These are phyloP conservation scores for Agapornis roseicollis DNA, from an alignment of 2,113 vertebrate genomes.

Conservation along the genomic window DNA sequence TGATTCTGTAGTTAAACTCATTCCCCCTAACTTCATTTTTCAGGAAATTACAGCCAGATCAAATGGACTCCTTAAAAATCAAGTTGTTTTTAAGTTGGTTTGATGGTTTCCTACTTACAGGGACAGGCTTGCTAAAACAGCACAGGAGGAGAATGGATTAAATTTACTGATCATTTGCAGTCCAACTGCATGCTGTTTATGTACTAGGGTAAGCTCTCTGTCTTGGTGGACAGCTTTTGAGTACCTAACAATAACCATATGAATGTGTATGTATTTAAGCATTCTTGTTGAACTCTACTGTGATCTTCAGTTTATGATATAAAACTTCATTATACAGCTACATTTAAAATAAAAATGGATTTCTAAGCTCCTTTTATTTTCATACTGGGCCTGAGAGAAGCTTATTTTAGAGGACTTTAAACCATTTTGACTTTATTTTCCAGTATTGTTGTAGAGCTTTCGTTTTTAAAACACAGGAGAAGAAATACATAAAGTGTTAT, in stretches of 20 bases:
- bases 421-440: neutral
- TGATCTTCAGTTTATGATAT: neutral
- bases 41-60: conserved; percentile 11
- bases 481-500: neutral
- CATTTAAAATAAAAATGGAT: neutral
- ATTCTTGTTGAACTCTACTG: neutral
- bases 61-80: neutral
- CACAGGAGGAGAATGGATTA: neutral
- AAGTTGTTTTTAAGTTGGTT: conserved; percentile 7
- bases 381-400: neutral
- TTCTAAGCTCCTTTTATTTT: neutral
- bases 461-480: neutral
- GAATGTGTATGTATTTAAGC: neutral
- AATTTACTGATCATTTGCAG: neutral
- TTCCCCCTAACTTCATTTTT: neutral
- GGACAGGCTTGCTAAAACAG: neutral
- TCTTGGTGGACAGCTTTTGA: neutral
- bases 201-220: neutral
- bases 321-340: neutral
- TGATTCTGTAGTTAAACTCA: neutral
- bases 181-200: neutral
- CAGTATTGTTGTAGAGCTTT: neutral
- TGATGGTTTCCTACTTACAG: neutral
- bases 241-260: neutral
- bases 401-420: neutral